These are phyloP conservation scores for Pagetopsis macropterus DNA, from an alignment of 2,797 vertebrate genomes.

Conservation along the genomic window DNA sequence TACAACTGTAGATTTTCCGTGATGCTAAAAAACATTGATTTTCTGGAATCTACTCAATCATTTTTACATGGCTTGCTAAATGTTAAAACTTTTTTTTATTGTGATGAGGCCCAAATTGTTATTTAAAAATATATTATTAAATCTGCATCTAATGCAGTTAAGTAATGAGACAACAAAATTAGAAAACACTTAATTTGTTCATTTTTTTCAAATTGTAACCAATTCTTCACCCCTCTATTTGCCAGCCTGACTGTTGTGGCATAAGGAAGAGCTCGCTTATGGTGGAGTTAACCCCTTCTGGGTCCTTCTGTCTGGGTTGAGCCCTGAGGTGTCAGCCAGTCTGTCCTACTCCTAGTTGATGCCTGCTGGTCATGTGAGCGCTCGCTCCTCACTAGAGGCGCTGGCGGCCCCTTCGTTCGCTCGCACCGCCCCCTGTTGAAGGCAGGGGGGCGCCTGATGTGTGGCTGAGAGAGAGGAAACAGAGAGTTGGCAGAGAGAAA, in stretches of 20 bases:
- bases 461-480: constrained; percentile 81
- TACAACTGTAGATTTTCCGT: constrained; percentile 25
- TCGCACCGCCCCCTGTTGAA: constrained; percentile 69
- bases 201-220: constrained; percentile 92
- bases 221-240: constrained; percentile 99
- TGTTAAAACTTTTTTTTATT: constrained; percentile 20
- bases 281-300: constrained; percentile 98
- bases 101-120: constrained; percentile 38
- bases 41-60: constrained; percentile 20
- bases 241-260: constrained; percentile 99
- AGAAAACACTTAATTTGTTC: constrained; percentile 80
- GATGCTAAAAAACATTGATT: constrained; percentile 45
- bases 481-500: constrained; percentile 83
- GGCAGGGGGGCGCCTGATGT: constrained; percentile 65
- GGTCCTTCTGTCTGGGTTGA: constrained; percentile 99
- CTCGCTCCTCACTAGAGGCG: constrained; percentile 80
- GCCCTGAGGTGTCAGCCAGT: constrained; percentile 94
- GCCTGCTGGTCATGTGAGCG: constrained; percentile 84
- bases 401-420: constrained; percentile 78
- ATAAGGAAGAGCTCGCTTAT: constrained; percentile 94
- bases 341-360: constrained; percentile 88
- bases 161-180: constrained; percentile 48
- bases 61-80: constrained; percentile 25
- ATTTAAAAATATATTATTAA: constrained; percentile 21
- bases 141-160: constrained; percentile 58